Conservation (phyloP, 2,113 vertebrate species). For the Phylloscopus trochiloides region DNA sequence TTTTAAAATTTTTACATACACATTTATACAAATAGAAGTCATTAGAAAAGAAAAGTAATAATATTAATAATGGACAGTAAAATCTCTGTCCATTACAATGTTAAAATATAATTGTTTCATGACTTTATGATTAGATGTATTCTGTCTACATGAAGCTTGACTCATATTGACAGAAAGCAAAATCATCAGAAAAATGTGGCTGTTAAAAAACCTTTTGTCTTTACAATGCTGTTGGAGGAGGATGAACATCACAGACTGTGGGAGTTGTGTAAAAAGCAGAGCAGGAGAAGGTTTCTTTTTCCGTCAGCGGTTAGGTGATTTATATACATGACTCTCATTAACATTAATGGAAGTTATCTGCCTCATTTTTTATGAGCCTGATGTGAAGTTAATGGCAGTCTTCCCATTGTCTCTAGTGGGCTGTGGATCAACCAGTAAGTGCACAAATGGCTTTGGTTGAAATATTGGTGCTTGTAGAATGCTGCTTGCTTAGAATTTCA, state of each 20-base stretch:
- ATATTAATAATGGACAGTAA: neutral
- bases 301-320: neutral
- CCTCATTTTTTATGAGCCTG: conserved; percentile 57
- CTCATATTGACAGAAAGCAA: neutral
- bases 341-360: conserved; percentile 56
- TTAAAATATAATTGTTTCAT: neutral
- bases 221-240: neutral
- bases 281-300: conserved; percentile 5
- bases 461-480: conserved; percentile 39
- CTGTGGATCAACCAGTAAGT: conserved; percentile 54
- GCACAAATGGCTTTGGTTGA: conserved; percentile 48
- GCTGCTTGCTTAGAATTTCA: conserved; percentile 35
- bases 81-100: neutral
- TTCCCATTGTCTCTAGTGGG: conserved; percentile 56
- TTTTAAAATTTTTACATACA: neutral
- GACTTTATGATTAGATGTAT: neutral
- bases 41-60: neutral
- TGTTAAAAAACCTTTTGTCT: neutral
- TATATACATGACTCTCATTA: conserved; percentile 59
- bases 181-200: neutral
- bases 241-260: neutral
- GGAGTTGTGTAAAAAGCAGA: neutral
- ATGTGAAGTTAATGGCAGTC: conserved; percentile 57
- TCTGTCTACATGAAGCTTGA: neutral
- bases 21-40: neutral